phyloP scores from a whole-genome alignment of 2,797 vertebrate species.

The Botia kubotai region DNA sequence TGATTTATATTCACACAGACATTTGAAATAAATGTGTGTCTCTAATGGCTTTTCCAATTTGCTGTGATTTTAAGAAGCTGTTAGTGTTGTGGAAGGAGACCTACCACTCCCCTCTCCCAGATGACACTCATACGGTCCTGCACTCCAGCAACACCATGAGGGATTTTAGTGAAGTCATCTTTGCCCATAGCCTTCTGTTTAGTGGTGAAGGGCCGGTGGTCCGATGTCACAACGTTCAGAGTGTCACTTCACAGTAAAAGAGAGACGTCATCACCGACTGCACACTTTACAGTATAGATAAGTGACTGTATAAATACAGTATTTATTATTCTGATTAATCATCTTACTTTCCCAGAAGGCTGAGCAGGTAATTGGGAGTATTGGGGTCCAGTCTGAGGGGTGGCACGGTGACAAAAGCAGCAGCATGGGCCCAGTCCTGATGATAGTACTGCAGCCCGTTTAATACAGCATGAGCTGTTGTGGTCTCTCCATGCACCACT shows the following conservation, averaged over 20 bases:
- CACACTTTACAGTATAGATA: background rate
- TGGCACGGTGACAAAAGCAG: slow-evolving; percentile 91
- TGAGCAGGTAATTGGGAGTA: slow-evolving; percentile 93
- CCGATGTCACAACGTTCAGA: slow-evolving; percentile 89
- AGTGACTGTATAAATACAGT: background rate
- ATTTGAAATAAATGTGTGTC: background rate
- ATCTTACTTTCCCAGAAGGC: slow-evolving; percentile 93
- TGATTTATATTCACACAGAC: too few species aligned
- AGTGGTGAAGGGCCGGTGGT: slow-evolving; percentile 93
- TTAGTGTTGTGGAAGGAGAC: slow-evolving; percentile 35
- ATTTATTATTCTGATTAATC: too few species aligned
- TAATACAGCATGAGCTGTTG: slow-evolving; percentile 90
- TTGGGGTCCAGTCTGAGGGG: slow-evolving; percentile 93
- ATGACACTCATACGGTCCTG: slow-evolving; percentile 98
- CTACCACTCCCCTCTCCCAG: slow-evolving; percentile 97
- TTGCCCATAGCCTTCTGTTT: slow-evolving; percentile 99
- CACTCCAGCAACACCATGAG: slow-evolving; percentile 91
- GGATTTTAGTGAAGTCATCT: slow-evolving; percentile 99
- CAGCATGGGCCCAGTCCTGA: slow-evolving; percentile 94
- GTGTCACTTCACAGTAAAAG: slow-evolving; percentile 81
- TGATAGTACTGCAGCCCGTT: slow-evolving; percentile 96
- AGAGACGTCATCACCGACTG: background rate
- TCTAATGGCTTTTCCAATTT: background rate
- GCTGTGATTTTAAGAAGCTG: background rate
- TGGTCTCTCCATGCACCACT: slow-evolving; percentile 92